These are phyloP conservation scores for Petaurus breviceps DNA, from an alignment of 2,113 vertebrate species.

Conservation along the genomic window DNA sequence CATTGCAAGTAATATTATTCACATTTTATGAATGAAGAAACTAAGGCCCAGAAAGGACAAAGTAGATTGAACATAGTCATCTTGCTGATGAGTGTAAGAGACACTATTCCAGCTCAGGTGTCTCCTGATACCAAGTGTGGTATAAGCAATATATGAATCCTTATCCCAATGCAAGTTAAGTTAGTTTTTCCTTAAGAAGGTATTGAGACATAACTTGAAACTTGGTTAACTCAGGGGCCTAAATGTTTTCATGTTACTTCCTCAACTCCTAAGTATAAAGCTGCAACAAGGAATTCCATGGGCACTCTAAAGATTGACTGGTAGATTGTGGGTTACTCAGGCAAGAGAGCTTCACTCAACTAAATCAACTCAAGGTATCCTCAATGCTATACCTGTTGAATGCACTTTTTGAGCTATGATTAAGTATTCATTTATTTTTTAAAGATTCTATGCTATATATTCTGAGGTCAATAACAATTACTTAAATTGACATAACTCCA, in stretches of 20 bases:
- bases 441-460: neutral
- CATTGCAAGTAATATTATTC: neutral
- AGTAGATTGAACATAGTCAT: neutral
- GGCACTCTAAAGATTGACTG: neutral
- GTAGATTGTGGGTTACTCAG: neutral
- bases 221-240: neutral
- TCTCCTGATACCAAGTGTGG: neutral
- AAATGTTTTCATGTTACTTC: neutral
- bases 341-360: neutral
- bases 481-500: neutral
- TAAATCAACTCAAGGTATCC: neutral
- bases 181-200: neutral
- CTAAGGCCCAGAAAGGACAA: neutral
- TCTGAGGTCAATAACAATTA: neutral
- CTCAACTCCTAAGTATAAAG: neutral
- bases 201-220: neutral
- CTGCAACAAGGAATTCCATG: neutral
- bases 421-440: neutral
- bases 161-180: neutral
- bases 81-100: neutral
- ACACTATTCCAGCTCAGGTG: neutral
- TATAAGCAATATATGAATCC: neutral
- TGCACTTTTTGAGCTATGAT: neutral
- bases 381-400: neutral
- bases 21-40: neutral